These are phyloP conservation scores for Sarcophaga peregrina DNA, from an alignment of 1,140 invertebrate species.

Conservation along the genomic window DNA sequence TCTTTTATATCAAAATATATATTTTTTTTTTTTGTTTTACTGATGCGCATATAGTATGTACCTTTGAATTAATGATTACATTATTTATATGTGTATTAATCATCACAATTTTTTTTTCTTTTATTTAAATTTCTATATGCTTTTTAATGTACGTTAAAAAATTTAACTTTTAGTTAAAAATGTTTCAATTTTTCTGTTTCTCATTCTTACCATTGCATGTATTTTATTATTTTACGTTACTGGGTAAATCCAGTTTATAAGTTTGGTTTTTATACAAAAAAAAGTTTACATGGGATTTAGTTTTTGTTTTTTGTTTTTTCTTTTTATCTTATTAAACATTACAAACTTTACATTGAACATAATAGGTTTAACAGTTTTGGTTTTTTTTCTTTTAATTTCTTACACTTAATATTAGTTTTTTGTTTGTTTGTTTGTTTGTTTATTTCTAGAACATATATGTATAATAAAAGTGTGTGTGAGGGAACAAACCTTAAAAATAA, in stretches of 20 bases:
- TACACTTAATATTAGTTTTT: neutral
- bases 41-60: neutral
- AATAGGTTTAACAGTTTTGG: constrained; percentile 14
- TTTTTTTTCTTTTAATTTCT: constrained; percentile 20
- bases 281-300: constrained; percentile 26
- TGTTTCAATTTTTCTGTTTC: neutral
- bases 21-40: neutral
- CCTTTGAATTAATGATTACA: neutral
- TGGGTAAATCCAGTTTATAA: neutral
- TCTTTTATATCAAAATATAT: constrained; percentile 4
- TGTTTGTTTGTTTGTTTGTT: neutral
- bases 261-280: constrained; percentile 32
- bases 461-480: neutral
- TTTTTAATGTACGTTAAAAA: neutral
- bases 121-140: too few species aligned
- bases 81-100: too few species aligned
- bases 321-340: constrained; percentile 33
- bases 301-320: neutral
- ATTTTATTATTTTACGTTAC: neutral
- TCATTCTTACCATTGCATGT: neutral
- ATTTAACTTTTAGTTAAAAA: neutral
- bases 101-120: too few species aligned
- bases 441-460: neutral
- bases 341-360: constrained; percentile 40
- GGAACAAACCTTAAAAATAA: constrained; percentile 11